phyloP scores from a whole-genome alignment of 2,797 vertebrate species.

The Molothrus ater region DNA sequence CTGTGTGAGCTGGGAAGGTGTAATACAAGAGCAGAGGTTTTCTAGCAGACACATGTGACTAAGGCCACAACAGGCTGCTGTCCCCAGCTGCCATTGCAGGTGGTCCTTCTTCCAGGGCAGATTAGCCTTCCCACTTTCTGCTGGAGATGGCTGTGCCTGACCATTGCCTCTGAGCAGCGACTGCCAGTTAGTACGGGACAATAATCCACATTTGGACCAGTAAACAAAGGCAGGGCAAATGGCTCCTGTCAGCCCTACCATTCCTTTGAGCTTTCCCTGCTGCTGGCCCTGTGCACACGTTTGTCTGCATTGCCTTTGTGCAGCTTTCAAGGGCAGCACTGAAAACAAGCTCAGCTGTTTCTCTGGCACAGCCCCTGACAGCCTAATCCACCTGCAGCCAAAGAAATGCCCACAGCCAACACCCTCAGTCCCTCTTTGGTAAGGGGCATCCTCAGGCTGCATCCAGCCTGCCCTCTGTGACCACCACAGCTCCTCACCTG shows the following conservation, averaged over 20 bases:
- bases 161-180: accelerated
- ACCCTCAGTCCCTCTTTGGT: not conserved
- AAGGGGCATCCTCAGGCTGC: not conserved
- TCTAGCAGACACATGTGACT: not conserved
- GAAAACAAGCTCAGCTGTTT: not conserved
- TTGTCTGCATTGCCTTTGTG: accelerated
- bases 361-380: not conserved
- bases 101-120: not conserved
- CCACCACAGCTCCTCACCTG: not conserved
- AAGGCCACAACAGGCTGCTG: not conserved
- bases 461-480: not conserved
- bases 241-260: not conserved
- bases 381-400: not conserved
- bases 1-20: not conserved
- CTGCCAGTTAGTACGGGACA: accelerated
- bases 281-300: accelerated
- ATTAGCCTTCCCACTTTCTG: not conserved
- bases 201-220: not conserved
- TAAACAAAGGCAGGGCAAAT: not conserved
- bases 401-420: not conserved
- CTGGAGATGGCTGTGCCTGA: not conserved
- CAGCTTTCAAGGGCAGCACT: not conserved
- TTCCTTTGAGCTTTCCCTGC: not conserved
- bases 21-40: not conserved
- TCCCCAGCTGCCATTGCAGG: not conserved